Conservation (phyloP, 2,797 vertebrate species). For the Mallotus villosus region DNA sequence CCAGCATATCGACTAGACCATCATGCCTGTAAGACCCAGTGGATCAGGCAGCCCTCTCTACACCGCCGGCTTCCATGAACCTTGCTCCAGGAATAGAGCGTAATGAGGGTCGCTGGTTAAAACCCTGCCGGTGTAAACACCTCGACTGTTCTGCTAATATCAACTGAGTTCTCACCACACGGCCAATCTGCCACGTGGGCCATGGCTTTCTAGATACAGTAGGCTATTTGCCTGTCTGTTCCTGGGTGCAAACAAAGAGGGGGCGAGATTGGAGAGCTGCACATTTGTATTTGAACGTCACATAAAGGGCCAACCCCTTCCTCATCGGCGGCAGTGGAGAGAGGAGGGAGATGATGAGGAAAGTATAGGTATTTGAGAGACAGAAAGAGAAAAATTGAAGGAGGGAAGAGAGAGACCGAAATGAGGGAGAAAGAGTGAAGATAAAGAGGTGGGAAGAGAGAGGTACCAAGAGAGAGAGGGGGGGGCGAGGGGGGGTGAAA, state of each 20-base stretch:
- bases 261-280: constrained; percentile 25
- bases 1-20: constrained; percentile 67
- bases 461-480: constrained; percentile 32
- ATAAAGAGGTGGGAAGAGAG: constrained; percentile 41
- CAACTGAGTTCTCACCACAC: constrained; percentile 18
- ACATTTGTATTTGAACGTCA: constrained; percentile 41
- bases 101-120: constrained; percentile 68
- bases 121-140: constrained; percentile 63
- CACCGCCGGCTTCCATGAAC: constrained; percentile 52
- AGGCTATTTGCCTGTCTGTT: not conserved
- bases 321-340: constrained; percentile 8
- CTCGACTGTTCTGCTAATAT: constrained; percentile 54
- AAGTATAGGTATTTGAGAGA: no score
- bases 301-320: constrained; percentile 33
- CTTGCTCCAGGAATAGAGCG: constrained; percentile 60
- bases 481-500: constrained; percentile 39
- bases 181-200: not conserved
- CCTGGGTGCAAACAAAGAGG: constrained; percentile 32
- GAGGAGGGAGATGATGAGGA: no score
- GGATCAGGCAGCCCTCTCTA: constrained; percentile 69
- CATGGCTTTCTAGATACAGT: not conserved
- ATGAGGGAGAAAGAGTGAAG: constrained; percentile 10
- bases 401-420: constrained; percentile 18
- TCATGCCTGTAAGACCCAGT: constrained; percentile 67
- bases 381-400: constrained; percentile 14